Percentiles rank a stretch among this genome's conserved stretches.
Conservation (phyloP, 2,888 invertebrate genomes). For the Strigamia maritima region DNA sequence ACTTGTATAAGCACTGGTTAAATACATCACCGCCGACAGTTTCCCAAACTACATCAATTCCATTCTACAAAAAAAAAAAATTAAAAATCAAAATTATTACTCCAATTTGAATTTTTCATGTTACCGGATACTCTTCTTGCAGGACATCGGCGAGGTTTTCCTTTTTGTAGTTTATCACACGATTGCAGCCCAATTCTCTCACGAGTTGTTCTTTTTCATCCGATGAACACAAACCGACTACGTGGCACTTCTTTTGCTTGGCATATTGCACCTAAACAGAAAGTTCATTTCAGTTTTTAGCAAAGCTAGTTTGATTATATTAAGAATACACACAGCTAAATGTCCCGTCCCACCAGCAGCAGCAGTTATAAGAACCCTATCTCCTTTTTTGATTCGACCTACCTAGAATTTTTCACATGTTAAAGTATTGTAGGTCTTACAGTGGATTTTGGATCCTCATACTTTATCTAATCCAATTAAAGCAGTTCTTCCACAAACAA, state of each 20-base stretch:
- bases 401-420: not conserved
- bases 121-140: conserved; percentile 49
- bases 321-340: conserved; percentile 46
- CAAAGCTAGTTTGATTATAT: not conserved
- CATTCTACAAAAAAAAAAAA: conserved; percentile 45
- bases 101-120: too few species aligned
- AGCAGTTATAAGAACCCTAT: conserved; percentile 49
- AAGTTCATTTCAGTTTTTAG: too few species aligned
- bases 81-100: conserved; percentile 27
- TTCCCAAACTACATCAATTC: conserved; percentile 51
- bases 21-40: conserved; percentile 50
- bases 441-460: not conserved
- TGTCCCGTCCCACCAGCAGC: conserved; percentile 50
- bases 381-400: conserved; percentile 43
- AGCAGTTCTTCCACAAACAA: conserved; percentile 50
- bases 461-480: conserved; percentile 49
- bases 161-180: conserved; percentile 50
- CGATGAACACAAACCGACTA: conserved; percentile 51
- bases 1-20: not conserved
- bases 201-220: conserved; percentile 49
- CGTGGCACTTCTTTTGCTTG: conserved; percentile 49
- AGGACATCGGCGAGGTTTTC: conserved; percentile 49
- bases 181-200: conserved; percentile 50
- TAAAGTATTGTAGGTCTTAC: not conserved
- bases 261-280: conserved; percentile 48